Percentiles rank a stretch among this genome's conserved stretches.
Conservation (phyloP, 2,113 vertebrate species). For the Anolis sagrei region DNA sequence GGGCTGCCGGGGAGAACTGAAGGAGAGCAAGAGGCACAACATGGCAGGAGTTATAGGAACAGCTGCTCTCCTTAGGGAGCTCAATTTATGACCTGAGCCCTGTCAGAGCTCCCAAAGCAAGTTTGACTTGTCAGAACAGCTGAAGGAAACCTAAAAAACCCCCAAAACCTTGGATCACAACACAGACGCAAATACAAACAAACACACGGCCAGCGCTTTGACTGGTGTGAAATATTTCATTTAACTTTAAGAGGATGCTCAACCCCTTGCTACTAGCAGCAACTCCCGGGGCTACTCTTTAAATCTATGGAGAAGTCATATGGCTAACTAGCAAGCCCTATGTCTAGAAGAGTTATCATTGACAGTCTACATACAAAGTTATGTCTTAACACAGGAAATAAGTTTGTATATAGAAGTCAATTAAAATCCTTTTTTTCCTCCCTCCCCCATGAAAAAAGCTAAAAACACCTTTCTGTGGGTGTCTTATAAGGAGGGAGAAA, state of each 20-base stretch:
- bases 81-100: neutral
- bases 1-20: conserved; percentile 17
- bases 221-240: conserved; percentile 15
- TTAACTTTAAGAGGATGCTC: conserved; percentile 8
- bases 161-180: conserved; percentile 7
- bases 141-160: conserved; percentile 32
- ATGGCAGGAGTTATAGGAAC: conserved; percentile 19
- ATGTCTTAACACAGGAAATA: neutral
- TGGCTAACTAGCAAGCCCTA: neutral
- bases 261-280: neutral
- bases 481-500: neutral
- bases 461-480: conserved; percentile 7
- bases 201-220: conserved; percentile 19
- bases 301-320: neutral
- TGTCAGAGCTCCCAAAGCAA: conserved; percentile 46
- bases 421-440: neutral
- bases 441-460: neutral
- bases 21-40: conserved; percentile 9
- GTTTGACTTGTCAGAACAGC: conserved; percentile 52
- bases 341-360: no score
- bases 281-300: neutral
- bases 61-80: conserved; percentile 31
- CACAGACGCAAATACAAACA: conserved; percentile 39
- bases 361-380: no score
- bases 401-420: neutral